phyloP scores from a whole-genome alignment of 2,797 vertebrate genomes.

The Rhabdomys pumilio region DNA sequence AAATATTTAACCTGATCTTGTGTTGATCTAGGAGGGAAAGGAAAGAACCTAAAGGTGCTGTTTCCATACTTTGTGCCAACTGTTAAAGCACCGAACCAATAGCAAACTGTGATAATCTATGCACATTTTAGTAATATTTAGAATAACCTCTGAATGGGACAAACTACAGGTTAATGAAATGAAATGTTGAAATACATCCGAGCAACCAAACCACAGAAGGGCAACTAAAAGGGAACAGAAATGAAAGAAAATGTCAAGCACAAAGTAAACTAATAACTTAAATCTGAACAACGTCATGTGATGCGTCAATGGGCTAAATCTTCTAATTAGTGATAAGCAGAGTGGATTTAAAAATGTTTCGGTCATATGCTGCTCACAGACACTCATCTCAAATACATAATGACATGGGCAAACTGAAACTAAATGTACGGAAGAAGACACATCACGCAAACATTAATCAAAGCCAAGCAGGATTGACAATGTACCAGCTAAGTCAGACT shows the following conservation, averaged over 20 bases:
- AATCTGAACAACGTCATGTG: neutral
- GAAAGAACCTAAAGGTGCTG: neutral
- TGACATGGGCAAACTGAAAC: neutral
- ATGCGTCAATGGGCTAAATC: neutral
- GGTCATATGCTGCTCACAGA: neutral
- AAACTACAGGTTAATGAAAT: neutral
- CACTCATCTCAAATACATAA: neutral
- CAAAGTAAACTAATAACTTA: neutral
- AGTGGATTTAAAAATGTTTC: neutral
- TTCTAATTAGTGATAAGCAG: neutral
- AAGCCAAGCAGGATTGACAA: neutral
- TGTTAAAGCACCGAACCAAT: neutral
- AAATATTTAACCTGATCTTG: neutral
- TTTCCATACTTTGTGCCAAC: neutral
- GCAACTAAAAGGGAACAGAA: neutral
- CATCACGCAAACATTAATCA: neutral
- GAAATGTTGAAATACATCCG: neutral
- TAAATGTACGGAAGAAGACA: neutral
- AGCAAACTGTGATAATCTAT: neutral
- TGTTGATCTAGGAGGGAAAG: neutral
- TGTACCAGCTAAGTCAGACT: neutral
- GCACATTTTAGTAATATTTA: neutral
- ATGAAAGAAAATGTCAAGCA: neutral
- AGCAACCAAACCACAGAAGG: neutral
- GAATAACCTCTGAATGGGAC: neutral